Base-by-base conservation (phyloP, 2,113 vertebrate genomes). In the Gnathonemus longibarbis region DNA sequence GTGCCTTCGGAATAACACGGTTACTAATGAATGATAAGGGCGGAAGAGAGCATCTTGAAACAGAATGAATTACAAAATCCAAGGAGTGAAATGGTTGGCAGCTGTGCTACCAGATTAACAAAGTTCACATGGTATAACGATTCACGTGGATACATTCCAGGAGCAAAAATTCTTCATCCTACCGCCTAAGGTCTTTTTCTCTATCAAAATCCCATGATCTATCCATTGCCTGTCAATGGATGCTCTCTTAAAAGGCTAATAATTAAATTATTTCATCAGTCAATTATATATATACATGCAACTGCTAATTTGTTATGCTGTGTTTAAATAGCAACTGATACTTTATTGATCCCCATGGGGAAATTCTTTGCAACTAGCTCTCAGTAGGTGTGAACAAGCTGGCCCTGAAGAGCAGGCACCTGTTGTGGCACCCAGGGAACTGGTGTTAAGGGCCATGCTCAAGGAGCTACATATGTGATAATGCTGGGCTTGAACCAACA, bases 11-110 rank as follows among this genome's bases (percentile, higher is more conserved):
- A 91, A 89, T 91, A 92, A 93, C 90, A 89, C 13, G 89, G 92
- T 93, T 90, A 91, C 83, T 90, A 90, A 92, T 91, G 89, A 92
- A 91, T 90, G 91, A 93, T n/a, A 53, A 15, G 10, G 74, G 91
- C 93, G 88, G 89, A 84, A 52, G 70, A 80, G 91, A 84, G 88
- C 24, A 53, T 84, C n/a, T 90, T 31, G 39, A 70, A 31, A n/a
- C 66, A 17, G 24, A 48, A 70, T 31, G n/a, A 42, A 19, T 21
- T 52, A 24, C 13, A 15, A 89, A 35, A 35, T 27, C 46, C 48
- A 83, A 84, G 31, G 42, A 45, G 31, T 3, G 19, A 48, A 17
- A 48, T 48, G 42, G 19, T 45, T 24, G 21, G 19, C 80, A 46
- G 80, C 42, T 24, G 42, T 84, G 83, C 8, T 84, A n/a, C 31